Evolutionary conservation across 2,797 vertebrate genomes (phyloP).

Genomic region (Acanthornis magna): DNA sequence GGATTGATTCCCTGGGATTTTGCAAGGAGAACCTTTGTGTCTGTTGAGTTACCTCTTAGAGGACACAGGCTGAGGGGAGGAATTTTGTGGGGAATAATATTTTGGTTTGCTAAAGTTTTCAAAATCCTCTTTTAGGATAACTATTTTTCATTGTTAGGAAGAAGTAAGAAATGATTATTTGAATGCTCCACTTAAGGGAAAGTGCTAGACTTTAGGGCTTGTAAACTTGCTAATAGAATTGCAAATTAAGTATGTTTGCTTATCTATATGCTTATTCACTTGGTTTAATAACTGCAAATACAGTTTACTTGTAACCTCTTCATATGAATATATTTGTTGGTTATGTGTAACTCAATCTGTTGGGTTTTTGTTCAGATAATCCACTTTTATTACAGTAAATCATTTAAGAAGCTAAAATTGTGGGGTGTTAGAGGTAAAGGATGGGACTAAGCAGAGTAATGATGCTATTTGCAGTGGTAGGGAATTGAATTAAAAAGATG

Average conservation of each 20-base stretch:
- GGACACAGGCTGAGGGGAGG: not conserved
- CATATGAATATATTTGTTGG: not conserved
- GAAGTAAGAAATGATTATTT: not conserved
- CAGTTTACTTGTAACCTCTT: not conserved
- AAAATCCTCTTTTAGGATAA: not conserved
- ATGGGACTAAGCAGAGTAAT: not conserved
- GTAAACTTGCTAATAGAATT: not conserved
- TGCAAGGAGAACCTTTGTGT: not conserved
- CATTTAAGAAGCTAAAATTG: not conserved
- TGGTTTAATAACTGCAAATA: not conserved
- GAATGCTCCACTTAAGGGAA: not conserved
- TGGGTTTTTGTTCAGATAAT: not conserved
- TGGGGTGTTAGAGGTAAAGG: not conserved
- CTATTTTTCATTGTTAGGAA: not conserved
- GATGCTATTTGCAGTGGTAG: not conserved
- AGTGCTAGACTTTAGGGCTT: not conserved
- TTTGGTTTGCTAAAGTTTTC: not conserved
- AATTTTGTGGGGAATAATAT: not conserved
- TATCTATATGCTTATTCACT: not conserved
- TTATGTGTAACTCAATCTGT: not conserved
- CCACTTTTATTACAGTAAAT: not conserved
- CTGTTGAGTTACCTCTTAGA: not conserved
- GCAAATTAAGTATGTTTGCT: not conserved
- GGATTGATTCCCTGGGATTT: not conserved
- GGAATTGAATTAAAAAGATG: not conserved